Evolutionary conservation across 2,113 vertebrate genomes (phyloP), one percentile per base, ranked within the genome.

Genomic region (Callospermophilus lateralis): DNA sequence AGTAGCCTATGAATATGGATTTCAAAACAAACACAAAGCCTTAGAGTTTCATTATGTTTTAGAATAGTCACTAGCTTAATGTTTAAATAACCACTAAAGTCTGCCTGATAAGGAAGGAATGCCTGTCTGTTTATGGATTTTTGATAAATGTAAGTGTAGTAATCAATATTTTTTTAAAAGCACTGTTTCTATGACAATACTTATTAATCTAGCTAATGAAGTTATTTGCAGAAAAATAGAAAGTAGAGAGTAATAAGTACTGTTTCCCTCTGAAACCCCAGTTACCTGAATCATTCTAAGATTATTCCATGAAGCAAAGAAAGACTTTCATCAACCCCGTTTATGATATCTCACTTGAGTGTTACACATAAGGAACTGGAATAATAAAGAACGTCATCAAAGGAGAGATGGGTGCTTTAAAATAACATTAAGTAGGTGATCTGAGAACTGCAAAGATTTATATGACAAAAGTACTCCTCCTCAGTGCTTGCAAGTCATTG

Each of bases 91-190:
- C 34, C 81, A 42, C 76, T 87, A 90, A 96, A 93, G 77, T 87
- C 70, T 30, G 80, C 53, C 90, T 92, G 55, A 91, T 79, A 95
- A 84, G 74, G 83, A 72, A 80, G 37, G 37, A 96, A 93, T 79
- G 67, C 45, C 83, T 90, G 19, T 89, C 87, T 93, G 63, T 95
- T 96, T 88, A 90, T 28, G 73, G 68, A 26, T 87, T 97, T 90
- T 97, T 93, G 55, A 45, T 92, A 96, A 88, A 85, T 96, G 90
- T 88, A 86, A 97, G 90, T 63, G 55, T 8, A 84, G 48, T 88
- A 73, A 90, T 73, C 51, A 63, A 26, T 78, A 79, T 76, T 80
- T 89, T 37, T 61, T 55, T 77, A 84, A 81, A 94, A 78, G 34
- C 19, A 73, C 45, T 90, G 39, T 86, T 90, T 90, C 55, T 85